Conservation (phyloP, 2,888 invertebrate genomes). For the Epsilonema sp. region DNA sequence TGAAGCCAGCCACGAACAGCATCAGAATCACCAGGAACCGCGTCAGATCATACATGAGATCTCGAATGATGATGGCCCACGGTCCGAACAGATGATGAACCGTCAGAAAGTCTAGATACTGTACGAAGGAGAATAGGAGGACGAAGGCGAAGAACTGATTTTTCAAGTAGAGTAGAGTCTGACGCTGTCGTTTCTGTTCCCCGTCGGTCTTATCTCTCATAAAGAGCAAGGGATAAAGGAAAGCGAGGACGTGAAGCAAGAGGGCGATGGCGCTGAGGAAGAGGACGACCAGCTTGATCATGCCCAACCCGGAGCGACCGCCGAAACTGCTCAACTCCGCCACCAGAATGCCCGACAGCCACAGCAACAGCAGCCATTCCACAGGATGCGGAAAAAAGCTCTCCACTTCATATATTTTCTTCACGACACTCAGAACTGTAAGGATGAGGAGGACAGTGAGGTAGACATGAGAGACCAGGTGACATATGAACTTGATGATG, state of each 20-base stretch:
- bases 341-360: conserved; percentile 77
- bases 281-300: conserved; percentile 42
- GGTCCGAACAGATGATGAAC: conserved; percentile 98
- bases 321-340: conserved; percentile 94
- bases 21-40: conserved; percentile 80
- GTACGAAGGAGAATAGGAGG: conserved; percentile 83
- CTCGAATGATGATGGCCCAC: conserved; percentile 96
- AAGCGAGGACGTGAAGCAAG: conserved; percentile 32
- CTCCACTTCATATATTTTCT: conserved; percentile 17
- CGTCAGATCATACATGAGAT: conserved; percentile 36
- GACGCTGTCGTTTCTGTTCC: conserved; percentile 3
- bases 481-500: conserved; percentile 98
- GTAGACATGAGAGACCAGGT: conserved; percentile 92
- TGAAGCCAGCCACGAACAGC: conserved; percentile 95
- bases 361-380: conserved; percentile 80
- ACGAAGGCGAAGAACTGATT: conserved; percentile 78
- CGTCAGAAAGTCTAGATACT: conserved; percentile 69
- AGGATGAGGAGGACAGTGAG: conserved; percentile 68
- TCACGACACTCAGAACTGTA: conserved; percentile 23
- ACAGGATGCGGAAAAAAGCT: conserved; percentile 64
- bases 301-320: conserved; percentile 85
- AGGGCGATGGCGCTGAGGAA: conserved; percentile 67
- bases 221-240: background rate
- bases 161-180: conserved; percentile 3
- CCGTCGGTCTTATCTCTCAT: no score